Conservation (phyloP, 2,113 vertebrate genomes). For the Galbula dea region DNA sequence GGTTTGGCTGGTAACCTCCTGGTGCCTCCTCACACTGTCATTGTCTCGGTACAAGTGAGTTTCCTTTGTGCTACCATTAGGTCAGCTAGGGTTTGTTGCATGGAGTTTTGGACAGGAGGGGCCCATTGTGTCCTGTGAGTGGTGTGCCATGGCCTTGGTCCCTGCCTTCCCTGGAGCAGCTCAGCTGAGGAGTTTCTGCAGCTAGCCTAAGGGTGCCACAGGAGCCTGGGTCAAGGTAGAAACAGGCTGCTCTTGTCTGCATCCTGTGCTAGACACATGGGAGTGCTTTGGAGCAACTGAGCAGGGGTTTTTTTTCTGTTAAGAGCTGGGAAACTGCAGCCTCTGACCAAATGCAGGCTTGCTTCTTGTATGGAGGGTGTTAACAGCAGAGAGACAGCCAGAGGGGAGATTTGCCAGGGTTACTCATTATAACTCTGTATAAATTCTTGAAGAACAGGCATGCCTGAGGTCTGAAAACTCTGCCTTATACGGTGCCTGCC, state of each 20-base stretch:
- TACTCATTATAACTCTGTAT: neutral
- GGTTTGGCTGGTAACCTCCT: neutral
- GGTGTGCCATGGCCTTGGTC: neutral
- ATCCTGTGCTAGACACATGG: rapidly evolving
- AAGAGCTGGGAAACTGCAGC: neutral
- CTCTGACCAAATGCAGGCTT: neutral
- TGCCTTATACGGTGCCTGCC: neutral
- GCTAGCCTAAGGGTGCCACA: rapidly evolving
- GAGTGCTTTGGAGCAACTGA: neutral
- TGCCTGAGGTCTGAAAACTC: neutral
- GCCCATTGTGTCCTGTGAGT: neutral
- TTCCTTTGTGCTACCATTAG: neutral
- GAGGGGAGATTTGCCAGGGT: neutral
- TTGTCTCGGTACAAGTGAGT: neutral
- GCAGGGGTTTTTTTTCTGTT: neutral
- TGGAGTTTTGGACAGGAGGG: neutral
- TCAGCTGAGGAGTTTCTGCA: neutral
- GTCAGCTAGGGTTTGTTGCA: neutral
- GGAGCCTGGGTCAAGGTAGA: neutral
- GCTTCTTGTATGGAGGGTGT: neutral
- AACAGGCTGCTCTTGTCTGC: neutral
- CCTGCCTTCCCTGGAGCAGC: neutral
- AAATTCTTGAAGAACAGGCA: neutral
- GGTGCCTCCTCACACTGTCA: rapidly evolving
- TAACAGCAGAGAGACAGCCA: neutral